phyloP scores from a whole-genome alignment of 2,888 invertebrate species.

The Spatulosminthurus flaviceps region DNA sequence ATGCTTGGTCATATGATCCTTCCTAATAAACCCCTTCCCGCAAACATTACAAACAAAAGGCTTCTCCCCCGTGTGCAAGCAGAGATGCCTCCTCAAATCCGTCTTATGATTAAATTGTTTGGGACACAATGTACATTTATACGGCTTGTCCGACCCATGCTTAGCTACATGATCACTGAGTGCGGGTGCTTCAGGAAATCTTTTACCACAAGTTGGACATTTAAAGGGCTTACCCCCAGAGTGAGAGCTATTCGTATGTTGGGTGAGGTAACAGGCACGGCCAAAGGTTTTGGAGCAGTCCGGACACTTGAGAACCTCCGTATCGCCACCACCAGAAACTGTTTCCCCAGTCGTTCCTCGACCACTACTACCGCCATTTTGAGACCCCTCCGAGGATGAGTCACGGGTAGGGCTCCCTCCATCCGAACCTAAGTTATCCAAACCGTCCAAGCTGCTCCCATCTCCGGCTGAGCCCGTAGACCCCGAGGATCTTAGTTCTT shows the following conservation, averaged over 20 bases:
- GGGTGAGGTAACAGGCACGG: constrained; percentile 86
- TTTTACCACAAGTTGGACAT: constrained; percentile 85
- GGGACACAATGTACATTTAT: constrained; percentile 84
- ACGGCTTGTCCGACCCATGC: constrained; percentile 84
- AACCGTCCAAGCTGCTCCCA: constrained; percentile 52
- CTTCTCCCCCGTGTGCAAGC: constrained; percentile 85
- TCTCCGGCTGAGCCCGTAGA: constrained; percentile 53
- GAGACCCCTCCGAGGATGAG: constrained; percentile 20
- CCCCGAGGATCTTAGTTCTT: constrained; percentile 51
- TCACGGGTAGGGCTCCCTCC: constrained; percentile 47
- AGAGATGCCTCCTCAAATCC: constrained; percentile 85
- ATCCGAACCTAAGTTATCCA: constrained; percentile 25
- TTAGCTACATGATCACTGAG: constrained; percentile 74
- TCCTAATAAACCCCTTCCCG: constrained; percentile 87
- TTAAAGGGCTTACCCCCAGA: constrained; percentile 86
- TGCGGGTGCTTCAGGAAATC: constrained; percentile 73
- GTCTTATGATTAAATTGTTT: constrained; percentile 93
- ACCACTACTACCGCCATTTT: constrained; percentile 23
- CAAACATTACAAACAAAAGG: constrained; percentile 84
- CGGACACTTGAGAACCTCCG: constrained; percentile 72
- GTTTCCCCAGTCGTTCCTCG: too few relatives aligned
- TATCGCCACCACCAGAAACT: constrained; percentile 34
- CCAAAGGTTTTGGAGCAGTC: constrained; percentile 86
- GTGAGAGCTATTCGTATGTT: constrained; percentile 90
- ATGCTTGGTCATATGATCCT: constrained; percentile 91